Conservation (phyloP, 2,113 vertebrate genomes). For the Penelope pileata region DNA sequence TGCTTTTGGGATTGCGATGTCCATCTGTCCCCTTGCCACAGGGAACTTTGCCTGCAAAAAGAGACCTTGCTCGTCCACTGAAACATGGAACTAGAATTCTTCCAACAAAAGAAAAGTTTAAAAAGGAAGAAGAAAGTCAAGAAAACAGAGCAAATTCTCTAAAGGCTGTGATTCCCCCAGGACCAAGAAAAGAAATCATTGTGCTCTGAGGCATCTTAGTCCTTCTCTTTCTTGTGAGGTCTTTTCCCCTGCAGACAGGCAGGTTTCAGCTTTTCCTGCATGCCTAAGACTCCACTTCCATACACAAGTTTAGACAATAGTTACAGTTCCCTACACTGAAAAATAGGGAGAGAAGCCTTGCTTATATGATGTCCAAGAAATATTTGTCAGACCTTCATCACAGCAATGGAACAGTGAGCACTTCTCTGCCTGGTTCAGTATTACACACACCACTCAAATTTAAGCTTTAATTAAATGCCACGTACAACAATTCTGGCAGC, state of each 20-base stretch:
- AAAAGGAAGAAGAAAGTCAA: not conserved
- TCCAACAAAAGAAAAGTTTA: not conserved
- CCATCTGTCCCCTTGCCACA: constrained; percentile 59
- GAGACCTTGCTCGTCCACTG: constrained; percentile 26
- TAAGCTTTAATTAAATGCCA: not conserved
- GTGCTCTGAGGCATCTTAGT: not conserved
- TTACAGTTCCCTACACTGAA: not conserved
- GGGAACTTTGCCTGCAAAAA: constrained; percentile 20
- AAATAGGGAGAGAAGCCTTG: too few relatives aligned
- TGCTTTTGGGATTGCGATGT: constrained; percentile 20
- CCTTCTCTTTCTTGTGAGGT: not conserved
- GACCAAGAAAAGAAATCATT: not conserved
- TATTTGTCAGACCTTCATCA: not conserved
- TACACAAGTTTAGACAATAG: not conserved
- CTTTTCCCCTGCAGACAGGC: not conserved
- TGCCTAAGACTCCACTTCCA: not conserved
- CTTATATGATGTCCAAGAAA: not conserved
- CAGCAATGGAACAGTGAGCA: not conserved
- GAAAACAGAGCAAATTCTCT: not conserved
- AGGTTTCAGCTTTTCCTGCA: not conserved
- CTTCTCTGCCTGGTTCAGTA: not conserved
- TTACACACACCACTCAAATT: not conserved
- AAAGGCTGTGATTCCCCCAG: not conserved
- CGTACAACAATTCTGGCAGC: not conserved
- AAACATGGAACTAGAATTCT: constrained; percentile 20